Percentiles rank a stretch among this genome's conserved stretches.
Conservation (phyloP, 2,113 vertebrate genomes). For the Tyrannus savana region DNA sequence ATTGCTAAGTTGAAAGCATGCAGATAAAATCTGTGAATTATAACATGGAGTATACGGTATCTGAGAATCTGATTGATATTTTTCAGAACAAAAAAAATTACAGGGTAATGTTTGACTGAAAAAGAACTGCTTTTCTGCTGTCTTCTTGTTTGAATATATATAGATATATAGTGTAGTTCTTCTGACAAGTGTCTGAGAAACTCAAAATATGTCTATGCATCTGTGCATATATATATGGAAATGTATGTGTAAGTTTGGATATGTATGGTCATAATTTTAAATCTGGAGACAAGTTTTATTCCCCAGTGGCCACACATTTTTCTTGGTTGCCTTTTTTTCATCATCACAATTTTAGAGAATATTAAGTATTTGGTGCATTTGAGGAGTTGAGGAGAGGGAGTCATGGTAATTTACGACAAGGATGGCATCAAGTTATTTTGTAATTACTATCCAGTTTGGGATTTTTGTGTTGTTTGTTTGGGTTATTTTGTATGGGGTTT, state of each 20-base stretch:
- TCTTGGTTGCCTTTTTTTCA: neutral
- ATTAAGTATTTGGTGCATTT: neutral
- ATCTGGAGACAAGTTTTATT: neutral
- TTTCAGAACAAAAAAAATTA: neutral
- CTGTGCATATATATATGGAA: neutral
- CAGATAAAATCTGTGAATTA: neutral
- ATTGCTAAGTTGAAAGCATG: neutral
- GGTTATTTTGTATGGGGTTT: no score
- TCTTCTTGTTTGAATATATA: neutral
- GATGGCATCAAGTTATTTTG: neutral
- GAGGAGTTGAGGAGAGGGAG: neutral
- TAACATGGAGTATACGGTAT: neutral
- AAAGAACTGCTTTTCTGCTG: neutral
- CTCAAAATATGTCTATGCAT: neutral
- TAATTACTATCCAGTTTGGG: neutral
- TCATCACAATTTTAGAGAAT: neutral
- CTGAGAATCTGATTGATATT: neutral
- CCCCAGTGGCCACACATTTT: neutral
- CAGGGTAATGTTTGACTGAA: neutral
- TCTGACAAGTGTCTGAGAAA: neutral
- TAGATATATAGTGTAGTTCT: neutral
- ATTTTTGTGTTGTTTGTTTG: no score
- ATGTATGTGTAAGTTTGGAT: neutral
- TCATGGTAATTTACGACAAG: neutral
- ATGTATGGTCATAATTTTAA: neutral